These are phyloP conservation scores for Platycnemis pennipes DNA, from an alignment of 2,888 invertebrate species.

Conservation along the genomic window DNA sequence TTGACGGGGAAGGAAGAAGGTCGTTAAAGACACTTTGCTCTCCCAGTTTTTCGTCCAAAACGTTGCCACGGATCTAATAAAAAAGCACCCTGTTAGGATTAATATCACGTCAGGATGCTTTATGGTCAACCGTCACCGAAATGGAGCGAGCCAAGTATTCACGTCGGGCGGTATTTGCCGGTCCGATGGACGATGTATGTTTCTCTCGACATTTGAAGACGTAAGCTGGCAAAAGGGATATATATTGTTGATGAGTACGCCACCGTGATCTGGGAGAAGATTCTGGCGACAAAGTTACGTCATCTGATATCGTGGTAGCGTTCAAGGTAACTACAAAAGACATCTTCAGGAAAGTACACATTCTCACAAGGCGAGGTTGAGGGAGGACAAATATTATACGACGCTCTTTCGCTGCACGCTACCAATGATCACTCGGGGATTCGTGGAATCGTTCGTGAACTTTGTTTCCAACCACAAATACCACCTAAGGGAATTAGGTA, in stretches of 20 bases:
- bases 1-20: background rate
- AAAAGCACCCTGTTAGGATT: background rate
- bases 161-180: background rate
- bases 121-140: background rate
- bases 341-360: too few relatives aligned
- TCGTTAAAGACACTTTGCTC: background rate
- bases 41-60: too few relatives aligned
- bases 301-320: background rate
- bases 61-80: background rate
- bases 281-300: background rate
- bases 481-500: too few relatives aligned
- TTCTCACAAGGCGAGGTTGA: too few relatives aligned
- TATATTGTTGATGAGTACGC: background rate
- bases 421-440: too few relatives aligned
- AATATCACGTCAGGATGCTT: background rate
- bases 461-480: too few relatives aligned
- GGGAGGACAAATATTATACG: too few relatives aligned
- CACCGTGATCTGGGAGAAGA: background rate
- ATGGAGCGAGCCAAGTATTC: background rate
- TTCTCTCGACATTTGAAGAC: background rate
- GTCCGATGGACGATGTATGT: background rate
- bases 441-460: too few relatives aligned
- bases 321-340: too few relatives aligned
- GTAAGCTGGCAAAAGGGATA: background rate
- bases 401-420: too few relatives aligned